Base-by-base conservation (phyloP, 2,888 invertebrate genomes). In the Pyrocoelia pectoralis region DNA sequence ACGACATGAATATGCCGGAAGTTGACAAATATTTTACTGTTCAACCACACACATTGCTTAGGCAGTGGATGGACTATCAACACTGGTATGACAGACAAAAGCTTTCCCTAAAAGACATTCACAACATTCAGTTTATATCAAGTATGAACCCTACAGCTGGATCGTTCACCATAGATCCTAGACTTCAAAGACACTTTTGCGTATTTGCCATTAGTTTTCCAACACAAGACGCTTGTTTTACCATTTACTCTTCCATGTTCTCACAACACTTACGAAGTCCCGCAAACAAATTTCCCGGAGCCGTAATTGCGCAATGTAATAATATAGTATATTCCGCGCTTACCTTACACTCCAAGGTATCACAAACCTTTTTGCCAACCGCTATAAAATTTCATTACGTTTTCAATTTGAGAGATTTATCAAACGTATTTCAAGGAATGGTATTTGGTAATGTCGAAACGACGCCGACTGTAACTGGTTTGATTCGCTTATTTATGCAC, bases 81-180 rank as follows among this genome's bases (percentile, higher is more conserved):
- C 97, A 97, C 81, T 98, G 97, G 97, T 98, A 97, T 78, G 97
- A 98, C 77, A 84, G 97, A 60, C 83, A 87, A 49, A 97, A 96
- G 77, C 83, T 97, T 65, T 84, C 90, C 0, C 79, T 97, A 9
- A 97, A 95, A 78, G 97, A 97, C 65, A 94, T 97, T 73, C 91
- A 93, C 73, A 94, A 96, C 78, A 93, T 95, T 41, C 97, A 97
- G 84, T 97, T 96, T 79, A 90, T 97, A 13, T 92, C 96, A 0
- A 94, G 94, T 79, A 97, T 98, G 97, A 97, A 97, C 82, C 97
- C 97, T 0, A 95, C 96, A 0, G 94, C 97, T 12, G 97, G 97
- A 14, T 95, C 94, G 57, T 97, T 97, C 79, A 95, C 94, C 13
- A 96, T 97, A 59, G 93, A 97, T 83, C 89, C 95, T 0, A 86